These are phyloP conservation scores for Pampusana beccarii DNA, from an alignment of 2,113 vertebrate genomes.

Conservation along the genomic window DNA sequence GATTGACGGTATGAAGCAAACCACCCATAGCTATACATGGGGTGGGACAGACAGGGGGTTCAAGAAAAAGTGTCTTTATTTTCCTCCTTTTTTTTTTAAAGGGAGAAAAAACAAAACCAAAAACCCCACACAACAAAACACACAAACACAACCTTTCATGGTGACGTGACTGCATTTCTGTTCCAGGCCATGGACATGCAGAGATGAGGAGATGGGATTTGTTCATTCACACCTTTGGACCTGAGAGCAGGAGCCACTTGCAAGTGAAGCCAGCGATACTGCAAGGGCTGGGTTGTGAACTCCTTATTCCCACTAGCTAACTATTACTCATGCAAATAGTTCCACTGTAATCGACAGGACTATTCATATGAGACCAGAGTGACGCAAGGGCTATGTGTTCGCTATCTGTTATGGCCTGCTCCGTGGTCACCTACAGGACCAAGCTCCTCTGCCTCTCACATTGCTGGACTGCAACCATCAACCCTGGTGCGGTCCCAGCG, in stretches of 20 bases:
- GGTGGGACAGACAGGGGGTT: neutral
- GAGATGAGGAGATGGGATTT: neutral
- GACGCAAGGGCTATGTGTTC: neutral
- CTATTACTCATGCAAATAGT: neutral
- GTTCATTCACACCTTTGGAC: neutral
- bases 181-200: neutral
- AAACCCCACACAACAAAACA: no score
- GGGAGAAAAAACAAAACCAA: neutral
- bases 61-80: neutral
- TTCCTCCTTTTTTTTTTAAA: neutral
- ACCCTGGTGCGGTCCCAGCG: neutral
- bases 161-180: neutral
- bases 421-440: neutral
- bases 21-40: neutral
- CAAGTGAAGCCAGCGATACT: neutral
- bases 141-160: neutral
- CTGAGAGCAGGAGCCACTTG: neutral
- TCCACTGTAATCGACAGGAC: neutral
- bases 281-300: neutral
- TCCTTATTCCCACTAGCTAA: neutral
- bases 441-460: neutral
- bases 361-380: neutral
- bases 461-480: accelerated
- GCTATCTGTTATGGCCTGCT: neutral
- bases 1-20: neutral